These are phyloP conservation scores for Trichogramma pretiosum DNA, from an alignment of 1,140 invertebrate genomes.

Conservation along the genomic window DNA sequence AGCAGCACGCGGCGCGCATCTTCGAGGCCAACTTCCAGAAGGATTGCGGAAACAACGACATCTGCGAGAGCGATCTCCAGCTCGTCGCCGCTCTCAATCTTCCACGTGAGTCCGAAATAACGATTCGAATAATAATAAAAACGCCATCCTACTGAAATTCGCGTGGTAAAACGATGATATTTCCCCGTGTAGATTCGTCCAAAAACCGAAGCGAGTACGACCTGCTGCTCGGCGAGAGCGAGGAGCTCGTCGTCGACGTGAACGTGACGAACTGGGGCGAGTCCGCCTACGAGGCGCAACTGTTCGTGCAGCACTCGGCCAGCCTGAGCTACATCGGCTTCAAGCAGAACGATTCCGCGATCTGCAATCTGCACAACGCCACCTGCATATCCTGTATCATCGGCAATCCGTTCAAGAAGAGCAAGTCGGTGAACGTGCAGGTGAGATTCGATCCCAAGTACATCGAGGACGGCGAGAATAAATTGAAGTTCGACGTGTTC, in stretches of 20 bases:
- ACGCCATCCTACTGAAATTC: no score
- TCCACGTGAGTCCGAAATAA: constrained; percentile 44
- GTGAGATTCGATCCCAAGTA: constrained; percentile 73
- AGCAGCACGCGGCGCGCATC: constrained; percentile 69
- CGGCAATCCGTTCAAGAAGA: constrained; percentile 79
- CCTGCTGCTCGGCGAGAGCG: constrained; percentile 60
- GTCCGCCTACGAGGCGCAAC: constrained; percentile 81
- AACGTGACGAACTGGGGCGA: constrained; percentile 71
- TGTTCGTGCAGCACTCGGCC: constrained; percentile 71
- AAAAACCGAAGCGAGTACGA: constrained; percentile 37
- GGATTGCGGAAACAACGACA: constrained; percentile 83
- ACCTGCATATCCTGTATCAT: constrained; percentile 71
- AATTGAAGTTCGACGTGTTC: constrained; percentile 63
- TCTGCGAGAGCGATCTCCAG: constrained; percentile 79
- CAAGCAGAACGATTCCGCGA: constrained; percentile 47
- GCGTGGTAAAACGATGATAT: no score
- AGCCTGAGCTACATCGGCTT: constrained; percentile 71
- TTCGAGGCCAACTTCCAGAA: constrained; percentile 86
- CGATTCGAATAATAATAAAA: neutral
- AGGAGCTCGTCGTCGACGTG: constrained; percentile 68
- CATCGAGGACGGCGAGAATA: constrained; percentile 58
- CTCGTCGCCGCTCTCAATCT: constrained; percentile 59
- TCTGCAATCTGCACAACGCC: constrained; percentile 63
- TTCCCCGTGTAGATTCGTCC: constrained; percentile 29
- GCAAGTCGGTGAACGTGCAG: constrained; percentile 51